Evolutionary conservation across 2,888 invertebrate species (phyloP), one percentile per base, ranked within the genome.

Genomic region (Micoletzkya japonica): DNA sequence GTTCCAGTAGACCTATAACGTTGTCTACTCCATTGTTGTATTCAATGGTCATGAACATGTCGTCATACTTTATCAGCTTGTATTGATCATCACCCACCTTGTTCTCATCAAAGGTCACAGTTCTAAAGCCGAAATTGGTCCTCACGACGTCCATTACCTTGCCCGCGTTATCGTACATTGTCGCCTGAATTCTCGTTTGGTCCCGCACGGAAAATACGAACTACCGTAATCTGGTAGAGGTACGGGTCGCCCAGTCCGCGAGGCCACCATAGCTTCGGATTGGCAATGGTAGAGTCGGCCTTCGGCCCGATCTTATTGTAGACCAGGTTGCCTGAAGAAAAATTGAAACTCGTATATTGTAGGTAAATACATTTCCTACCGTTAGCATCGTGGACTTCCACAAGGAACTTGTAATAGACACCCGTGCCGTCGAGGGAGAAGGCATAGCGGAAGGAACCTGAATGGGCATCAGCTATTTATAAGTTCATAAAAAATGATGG

Each of bases 111-210:
- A 93, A 93, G 2, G 89, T 88, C 1, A 97, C 87, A 0, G 91
- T 91, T 73, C 96, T 89, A 73, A 97, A 91, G 20, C 96, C 96
- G 73, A 96, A 90, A 72, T 91, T 91, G 72, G 92, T 90, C 32
- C 91, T 89, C 86, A 96, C 96, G 0, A 92, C 89, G 86, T 96
- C 96, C 6, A 76, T 73, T 10, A 78, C 73, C 28, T 59, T 30
- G n/a, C 67, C 72, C 10, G 61, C 67, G 36, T 30, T 68, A 58
- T 49, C 58, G 49, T 58, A 58, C n/a, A 69, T 60, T 49, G 61
- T 30, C 17, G 72, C 71, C 71, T 71, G 39, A 4, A 61, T n/a
- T n/a, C n/a, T n/a, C n/a, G n/a, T n/a, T n/a, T n/a, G n/a, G n/a
- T n/a, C n/a, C n/a, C n/a, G n/a, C n/a, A n/a, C 10, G 44, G 44